Percentiles rank a stretch among this genome's conserved stretches.
These are phyloP conservation scores for Lucilia cuprina DNA, from an alignment of 1,140 invertebrate species.

Conservation along the genomic window DNA sequence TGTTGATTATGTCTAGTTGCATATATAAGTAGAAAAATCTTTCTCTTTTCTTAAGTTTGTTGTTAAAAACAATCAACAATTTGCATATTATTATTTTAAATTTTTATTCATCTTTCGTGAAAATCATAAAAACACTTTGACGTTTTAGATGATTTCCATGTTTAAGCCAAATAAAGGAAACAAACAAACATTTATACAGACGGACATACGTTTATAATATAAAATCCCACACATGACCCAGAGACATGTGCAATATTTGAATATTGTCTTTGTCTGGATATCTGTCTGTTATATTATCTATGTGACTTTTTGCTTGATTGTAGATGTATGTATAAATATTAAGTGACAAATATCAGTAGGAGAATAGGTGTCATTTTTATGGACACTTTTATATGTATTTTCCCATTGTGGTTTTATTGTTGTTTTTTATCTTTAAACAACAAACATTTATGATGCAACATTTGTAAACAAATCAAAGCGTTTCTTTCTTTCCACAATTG, in stretches of 20 bases:
- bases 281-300: background rate
- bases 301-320: background rate
- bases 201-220: background rate
- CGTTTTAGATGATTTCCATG: constrained; percentile 13
- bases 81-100: constrained; percentile 32
- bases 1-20: background rate
- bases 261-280: background rate
- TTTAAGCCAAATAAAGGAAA: background rate
- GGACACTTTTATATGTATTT: constrained; percentile 26
- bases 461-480: background rate
- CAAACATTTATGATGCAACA: constrained; percentile 30
- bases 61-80: background rate
- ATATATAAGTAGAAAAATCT: background rate
- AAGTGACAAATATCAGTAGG: constrained; percentile 29
- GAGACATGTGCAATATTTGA: background rate
- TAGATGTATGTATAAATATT: background rate
- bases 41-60: background rate
- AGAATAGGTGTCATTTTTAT: constrained; percentile 33
- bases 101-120: constrained; percentile 34
- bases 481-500: background rate
- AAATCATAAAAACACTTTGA: constrained; percentile 26
- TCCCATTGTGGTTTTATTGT: background rate
- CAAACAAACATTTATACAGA: background rate
- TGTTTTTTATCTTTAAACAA: background rate
- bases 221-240: background rate